These are phyloP conservation scores for Poecilia gillii DNA, from an alignment of 2,797 vertebrate genomes.

Conservation along the genomic window DNA sequence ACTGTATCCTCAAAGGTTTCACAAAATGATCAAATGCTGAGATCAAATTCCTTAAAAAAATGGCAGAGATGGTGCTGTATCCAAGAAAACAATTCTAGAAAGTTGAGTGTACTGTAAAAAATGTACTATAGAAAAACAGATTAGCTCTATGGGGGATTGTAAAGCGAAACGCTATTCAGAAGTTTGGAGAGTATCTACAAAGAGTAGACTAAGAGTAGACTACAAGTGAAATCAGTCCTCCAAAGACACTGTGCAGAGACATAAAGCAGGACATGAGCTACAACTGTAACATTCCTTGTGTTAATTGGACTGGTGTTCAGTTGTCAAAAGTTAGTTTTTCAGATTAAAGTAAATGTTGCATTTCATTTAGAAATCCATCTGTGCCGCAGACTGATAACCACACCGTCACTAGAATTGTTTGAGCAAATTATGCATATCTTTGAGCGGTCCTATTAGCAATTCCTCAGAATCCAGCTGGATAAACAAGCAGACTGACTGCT, in stretches of 20 bases:
- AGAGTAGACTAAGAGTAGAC: not conserved
- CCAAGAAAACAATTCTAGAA: not conserved
- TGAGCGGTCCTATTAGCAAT: not conserved
- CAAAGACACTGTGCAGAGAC: not conserved
- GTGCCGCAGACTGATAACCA: not conserved
- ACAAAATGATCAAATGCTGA: not conserved
- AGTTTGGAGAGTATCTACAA: not conserved
- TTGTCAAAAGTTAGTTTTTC: not conserved
- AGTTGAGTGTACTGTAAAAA: not conserved
- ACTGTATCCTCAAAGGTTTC: not conserved
- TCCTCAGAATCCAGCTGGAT: not conserved
- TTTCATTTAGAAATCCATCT: not conserved
- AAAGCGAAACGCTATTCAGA: not conserved
- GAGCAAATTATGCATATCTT: not conserved
- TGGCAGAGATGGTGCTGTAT: not conserved
- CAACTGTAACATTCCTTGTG: not conserved
- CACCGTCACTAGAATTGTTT: not conserved
- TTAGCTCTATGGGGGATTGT: not conserved
- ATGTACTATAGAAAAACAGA: not conserved
- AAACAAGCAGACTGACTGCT: not conserved
- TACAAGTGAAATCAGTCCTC: not conserved
- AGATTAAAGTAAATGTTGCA: constrained; percentile 1
- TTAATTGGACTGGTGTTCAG: not conserved
- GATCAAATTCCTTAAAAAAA: not conserved
- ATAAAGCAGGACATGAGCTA: not conserved